Conservation (phyloP, 2,797 vertebrate genomes). For the Lemur catta region DNA sequence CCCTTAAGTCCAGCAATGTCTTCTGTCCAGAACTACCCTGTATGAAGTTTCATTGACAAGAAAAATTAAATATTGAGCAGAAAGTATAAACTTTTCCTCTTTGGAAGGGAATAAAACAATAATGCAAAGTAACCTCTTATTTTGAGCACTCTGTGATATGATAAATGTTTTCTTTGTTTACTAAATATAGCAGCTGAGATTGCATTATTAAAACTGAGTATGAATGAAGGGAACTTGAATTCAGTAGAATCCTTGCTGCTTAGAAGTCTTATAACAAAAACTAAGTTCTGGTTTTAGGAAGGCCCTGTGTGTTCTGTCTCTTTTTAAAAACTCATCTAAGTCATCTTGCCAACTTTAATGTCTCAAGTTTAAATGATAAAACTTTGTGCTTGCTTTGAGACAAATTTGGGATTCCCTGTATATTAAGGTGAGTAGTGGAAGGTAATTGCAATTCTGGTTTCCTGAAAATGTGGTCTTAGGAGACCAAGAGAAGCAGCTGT, state of each 20-base stretch:
- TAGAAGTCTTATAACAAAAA: conserved; percentile 49
- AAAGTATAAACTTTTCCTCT: conserved; percentile 39
- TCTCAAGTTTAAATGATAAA: conserved; percentile 64
- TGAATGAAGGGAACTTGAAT: conserved; percentile 50
- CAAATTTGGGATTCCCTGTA: conserved; percentile 55
- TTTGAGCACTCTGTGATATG: conserved; percentile 21
- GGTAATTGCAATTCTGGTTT: conserved; percentile 32
- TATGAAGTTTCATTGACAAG: conserved; percentile 36
- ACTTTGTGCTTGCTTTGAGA: conserved; percentile 65
- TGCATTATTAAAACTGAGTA: conserved; percentile 39
- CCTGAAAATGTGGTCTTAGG: conserved; percentile 29
- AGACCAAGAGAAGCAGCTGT: conserved; percentile 33
- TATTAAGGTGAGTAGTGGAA: conserved; percentile 71
- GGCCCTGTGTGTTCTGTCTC: conserved; percentile 1
- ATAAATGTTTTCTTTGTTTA: conserved; percentile 64
- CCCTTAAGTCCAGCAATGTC: neutral
- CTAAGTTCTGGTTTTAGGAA: conserved; percentile 25
- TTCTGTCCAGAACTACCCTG: conserved; percentile 33
- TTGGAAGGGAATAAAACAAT: conserved; percentile 39
- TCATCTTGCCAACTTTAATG: conserved; percentile 23
- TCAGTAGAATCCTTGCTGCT: conserved; percentile 32
- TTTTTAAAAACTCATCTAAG: conserved; percentile 56
- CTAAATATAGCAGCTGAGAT: conserved; percentile 51
- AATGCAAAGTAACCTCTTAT: conserved; percentile 39
- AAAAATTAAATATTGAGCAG: conserved; percentile 6